These are phyloP conservation scores for Bufo gargarizans DNA, from an alignment of 2,113 vertebrate genomes.

Conservation along the genomic window DNA sequence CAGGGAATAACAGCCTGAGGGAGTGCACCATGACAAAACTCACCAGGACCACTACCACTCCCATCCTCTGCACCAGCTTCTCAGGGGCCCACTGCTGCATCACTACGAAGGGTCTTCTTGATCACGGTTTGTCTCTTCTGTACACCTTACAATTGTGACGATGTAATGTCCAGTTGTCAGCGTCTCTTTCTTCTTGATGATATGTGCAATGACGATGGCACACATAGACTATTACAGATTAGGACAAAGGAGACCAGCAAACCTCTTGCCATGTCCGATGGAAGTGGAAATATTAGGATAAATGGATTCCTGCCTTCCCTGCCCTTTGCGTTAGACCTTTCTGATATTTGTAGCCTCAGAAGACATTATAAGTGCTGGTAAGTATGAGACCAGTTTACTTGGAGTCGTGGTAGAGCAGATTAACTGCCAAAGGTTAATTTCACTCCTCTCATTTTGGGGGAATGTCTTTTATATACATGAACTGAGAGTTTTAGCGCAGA, in stretches of 20 bases:
- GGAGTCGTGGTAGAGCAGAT: conserved; percentile 17
- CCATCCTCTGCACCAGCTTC: too few relatives aligned
- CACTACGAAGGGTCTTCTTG: too few relatives aligned
- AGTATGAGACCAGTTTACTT: conserved; percentile 16
- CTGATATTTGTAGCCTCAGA: conserved; percentile 10
- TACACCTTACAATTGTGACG: background rate
- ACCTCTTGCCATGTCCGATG: conserved; percentile 4
- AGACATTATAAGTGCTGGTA: conserved; percentile 43
- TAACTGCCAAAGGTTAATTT: conserved; percentile 29
- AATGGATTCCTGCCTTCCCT: conserved; percentile 17
- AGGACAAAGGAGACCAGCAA: background rate
- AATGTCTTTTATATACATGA: conserved; percentile 38
- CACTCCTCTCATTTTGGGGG: background rate
- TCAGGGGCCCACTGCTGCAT: too few relatives aligned
- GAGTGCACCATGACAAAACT: too few relatives aligned
- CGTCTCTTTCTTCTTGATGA: background rate
- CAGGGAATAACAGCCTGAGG: too few relatives aligned
- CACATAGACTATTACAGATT: background rate
- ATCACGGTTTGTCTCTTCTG: background rate
- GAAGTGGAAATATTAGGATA: conserved; percentile 6
- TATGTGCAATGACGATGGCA: background rate
- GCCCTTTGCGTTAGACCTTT: conserved; percentile 39
- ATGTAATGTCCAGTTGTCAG: background rate
- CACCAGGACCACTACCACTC: too few relatives aligned
- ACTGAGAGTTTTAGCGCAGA: conserved; percentile 8